Conservation (phyloP, 2,113 vertebrate species). For the Nestor notabilis region DNA sequence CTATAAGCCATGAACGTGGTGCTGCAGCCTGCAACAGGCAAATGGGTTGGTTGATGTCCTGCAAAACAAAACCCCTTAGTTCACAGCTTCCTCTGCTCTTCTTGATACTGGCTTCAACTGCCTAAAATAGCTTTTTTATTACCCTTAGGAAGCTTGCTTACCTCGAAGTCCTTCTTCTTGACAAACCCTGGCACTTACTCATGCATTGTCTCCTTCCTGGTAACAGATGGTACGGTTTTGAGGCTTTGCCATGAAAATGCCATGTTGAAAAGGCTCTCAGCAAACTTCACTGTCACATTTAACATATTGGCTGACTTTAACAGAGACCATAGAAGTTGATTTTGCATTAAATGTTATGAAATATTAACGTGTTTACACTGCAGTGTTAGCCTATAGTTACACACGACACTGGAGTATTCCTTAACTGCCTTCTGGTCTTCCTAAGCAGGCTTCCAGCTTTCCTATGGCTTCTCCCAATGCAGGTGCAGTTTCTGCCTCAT, state of each 20-base stretch:
- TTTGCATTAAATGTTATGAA: not conserved
- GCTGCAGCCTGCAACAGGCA: not conserved
- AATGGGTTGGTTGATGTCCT: not conserved
- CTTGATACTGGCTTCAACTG: not conserved
- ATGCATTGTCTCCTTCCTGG: not conserved
- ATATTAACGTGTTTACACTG: not conserved
- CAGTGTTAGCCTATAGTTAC: not conserved
- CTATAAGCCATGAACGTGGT: rapidly evolving
- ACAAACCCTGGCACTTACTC: not conserved
- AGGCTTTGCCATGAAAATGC: not conserved
- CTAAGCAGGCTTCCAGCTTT: not conserved
- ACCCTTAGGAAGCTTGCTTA: not conserved
- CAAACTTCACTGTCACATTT: not conserved
- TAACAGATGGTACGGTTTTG: not conserved
- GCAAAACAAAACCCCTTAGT: not conserved
- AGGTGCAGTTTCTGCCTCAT: not conserved
- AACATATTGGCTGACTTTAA: not conserved
- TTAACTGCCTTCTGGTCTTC: not conserved
- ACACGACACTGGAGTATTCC: not conserved
- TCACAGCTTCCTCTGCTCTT: not conserved
- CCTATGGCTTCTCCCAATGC: not conserved
- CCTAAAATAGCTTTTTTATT: not conserved
- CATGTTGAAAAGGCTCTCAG: not conserved
- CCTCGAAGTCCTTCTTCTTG: not conserved
- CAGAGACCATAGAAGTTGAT: not conserved